Conservation (phyloP, 2,888 invertebrate genomes). For the Ichneumoninae sp. region DNA sequence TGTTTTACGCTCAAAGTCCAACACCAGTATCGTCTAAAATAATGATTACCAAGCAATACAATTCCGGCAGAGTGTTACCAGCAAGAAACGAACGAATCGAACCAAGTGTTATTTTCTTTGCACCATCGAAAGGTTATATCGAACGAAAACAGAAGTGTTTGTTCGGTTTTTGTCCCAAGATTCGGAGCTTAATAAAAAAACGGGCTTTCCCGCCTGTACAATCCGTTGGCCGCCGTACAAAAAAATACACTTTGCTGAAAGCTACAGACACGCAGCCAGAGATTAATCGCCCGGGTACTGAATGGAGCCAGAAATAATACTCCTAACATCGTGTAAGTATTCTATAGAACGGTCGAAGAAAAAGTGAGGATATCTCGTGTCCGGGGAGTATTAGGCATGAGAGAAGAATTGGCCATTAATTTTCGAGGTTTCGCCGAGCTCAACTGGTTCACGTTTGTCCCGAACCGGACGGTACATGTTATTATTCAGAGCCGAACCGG, state of each 20-base stretch:
- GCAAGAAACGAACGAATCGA: neutral
- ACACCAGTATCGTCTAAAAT: neutral
- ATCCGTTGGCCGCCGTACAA: neutral
- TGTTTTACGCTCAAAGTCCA: neutral
- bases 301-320: slow-evolving; percentile 48
- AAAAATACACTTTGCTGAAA: neutral
- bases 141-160: neutral
- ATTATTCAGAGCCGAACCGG: slow-evolving; percentile 27
- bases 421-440: slow-evolving; percentile 18
- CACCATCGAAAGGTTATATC: neutral
- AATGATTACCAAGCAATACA: neutral
- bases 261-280: slow-evolving; percentile 25
- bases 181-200: neutral
- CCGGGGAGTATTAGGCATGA: slow-evolving; percentile 37
- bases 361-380: slow-evolving; percentile 56
- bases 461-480: slow-evolving; percentile 6
- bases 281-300: slow-evolving; percentile 48
- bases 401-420: slow-evolving; percentile 55
- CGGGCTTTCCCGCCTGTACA: neutral
- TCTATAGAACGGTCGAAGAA: neutral
- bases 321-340: slow-evolving; percentile 25
- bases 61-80: neutral
- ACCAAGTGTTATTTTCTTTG: neutral
- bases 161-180: neutral
- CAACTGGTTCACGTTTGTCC: slow-evolving; percentile 1